Conservation (phyloP, 2,113 vertebrate species). For the Epinephelus fuscoguttatus region DNA sequence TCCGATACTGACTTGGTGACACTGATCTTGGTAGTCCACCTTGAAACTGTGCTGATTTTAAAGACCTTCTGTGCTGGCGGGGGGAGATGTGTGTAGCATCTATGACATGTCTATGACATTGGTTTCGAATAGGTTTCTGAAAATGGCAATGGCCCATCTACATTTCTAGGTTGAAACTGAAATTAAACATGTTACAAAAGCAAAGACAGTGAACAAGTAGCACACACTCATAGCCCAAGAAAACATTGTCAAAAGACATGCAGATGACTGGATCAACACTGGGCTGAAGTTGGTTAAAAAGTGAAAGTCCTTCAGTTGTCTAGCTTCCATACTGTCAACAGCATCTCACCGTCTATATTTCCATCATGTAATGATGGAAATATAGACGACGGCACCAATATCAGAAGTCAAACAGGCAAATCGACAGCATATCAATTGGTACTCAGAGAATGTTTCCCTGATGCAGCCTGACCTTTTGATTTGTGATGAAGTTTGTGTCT, state of each 20-base stretch:
- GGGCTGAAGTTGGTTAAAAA: neutral
- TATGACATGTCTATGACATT: too few relatives aligned
- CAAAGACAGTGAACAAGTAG: neutral
- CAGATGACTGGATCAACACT: neutral
- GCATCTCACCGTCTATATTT: neutral
- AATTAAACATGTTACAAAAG: neutral
- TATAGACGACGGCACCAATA: too few relatives aligned
- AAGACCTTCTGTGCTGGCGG: too few relatives aligned
- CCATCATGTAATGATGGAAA: neutral
- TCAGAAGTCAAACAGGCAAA: neutral
- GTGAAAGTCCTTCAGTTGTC: neutral
- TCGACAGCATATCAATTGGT: slow-evolving; percentile 8
- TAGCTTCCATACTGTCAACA: neutral
- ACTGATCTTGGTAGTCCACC: too few relatives aligned
- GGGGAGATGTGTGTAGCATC: too few relatives aligned
- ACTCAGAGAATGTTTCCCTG: neutral
- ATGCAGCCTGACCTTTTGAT: slow-evolving; percentile 55
- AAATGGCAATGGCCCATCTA: too few relatives aligned
- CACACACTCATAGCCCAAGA: neutral
- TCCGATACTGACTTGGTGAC: too few relatives aligned
- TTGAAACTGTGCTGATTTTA: too few relatives aligned
- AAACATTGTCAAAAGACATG: neutral
- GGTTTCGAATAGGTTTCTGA: too few relatives aligned
- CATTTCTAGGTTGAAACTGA: too few relatives aligned
- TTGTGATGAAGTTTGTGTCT: slow-evolving; percentile 36